phyloP scores from a whole-genome alignment of 2,888 invertebrate species.

The Meliscaeva auricollis region DNA sequence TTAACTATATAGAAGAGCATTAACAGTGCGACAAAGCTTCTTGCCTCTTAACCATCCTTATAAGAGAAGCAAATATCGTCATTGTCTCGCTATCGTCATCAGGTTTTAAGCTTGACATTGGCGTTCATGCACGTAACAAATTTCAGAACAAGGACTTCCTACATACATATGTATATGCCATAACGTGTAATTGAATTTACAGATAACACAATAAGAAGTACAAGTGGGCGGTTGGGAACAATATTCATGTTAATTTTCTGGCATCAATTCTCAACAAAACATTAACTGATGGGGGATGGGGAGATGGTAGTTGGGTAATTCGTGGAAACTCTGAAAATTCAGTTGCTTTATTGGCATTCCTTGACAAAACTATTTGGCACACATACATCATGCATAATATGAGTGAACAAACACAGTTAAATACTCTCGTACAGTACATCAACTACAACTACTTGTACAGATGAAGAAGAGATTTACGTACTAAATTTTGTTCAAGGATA shows the following conservation, averaged over 20 bases:
- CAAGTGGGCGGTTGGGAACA: conserved; percentile 10
- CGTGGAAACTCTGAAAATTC: conserved; percentile 1
- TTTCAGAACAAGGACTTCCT: conserved; percentile 38
- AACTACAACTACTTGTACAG: not conserved
- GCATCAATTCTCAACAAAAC: conserved; percentile 20
- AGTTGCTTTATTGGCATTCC: conserved; percentile 62
- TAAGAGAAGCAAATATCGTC: conserved; percentile 16
- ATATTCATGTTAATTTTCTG: conserved; percentile 48
- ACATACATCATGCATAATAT: not conserved
- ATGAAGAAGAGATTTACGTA: conserved; percentile 16
- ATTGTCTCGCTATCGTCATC: not conserved
- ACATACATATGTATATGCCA: conserved; percentile 4
- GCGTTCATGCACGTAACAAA: conserved; percentile 65
- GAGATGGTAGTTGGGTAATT: not conserved
- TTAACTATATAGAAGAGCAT: not conserved
- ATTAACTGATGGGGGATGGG: conserved; percentile 11
- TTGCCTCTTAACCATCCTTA: conserved; percentile 8
- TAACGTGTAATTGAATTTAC: conserved; percentile 72
- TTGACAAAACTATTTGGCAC: conserved; percentile 13
- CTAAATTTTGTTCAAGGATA: conserved; percentile 22
- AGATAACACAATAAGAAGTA: conserved; percentile 46
- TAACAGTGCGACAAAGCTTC: not conserved
- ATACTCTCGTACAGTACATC: too few species aligned
- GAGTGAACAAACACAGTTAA: not conserved
- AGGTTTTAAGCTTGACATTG: conserved; percentile 18